These are phyloP conservation scores for Drosophila lini DNA, from an alignment of 1,140 invertebrate species.

Conservation along the genomic window DNA sequence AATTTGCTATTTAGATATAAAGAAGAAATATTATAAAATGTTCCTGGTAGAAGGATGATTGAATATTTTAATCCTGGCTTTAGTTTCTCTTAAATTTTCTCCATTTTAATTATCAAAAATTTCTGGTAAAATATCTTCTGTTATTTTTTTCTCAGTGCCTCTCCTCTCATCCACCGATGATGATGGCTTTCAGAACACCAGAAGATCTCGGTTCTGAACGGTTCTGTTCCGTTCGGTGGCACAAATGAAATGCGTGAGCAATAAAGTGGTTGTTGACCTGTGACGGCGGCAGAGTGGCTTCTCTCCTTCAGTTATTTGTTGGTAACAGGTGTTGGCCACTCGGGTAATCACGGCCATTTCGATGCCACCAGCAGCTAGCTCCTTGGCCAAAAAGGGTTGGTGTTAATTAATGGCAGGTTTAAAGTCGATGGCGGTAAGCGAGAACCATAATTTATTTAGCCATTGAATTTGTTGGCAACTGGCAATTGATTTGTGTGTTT, in stretches of 20 bases:
- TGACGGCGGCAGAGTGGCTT: conserved; percentile 6
- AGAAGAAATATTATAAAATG: neutral
- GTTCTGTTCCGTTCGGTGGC: conserved; percentile 20
- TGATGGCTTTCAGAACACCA: conserved; percentile 35
- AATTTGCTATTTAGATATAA: too few species aligned
- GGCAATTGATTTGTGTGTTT: conserved; percentile 38
- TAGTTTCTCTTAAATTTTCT: neutral
- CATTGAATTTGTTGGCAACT: conserved; percentile 16
- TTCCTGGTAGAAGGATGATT: accelerated
- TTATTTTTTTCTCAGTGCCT: neutral
- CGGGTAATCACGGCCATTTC: conserved; percentile 35
- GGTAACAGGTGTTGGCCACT: conserved; percentile 47
- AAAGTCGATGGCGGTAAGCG: conserved; percentile 44
- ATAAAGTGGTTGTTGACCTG: conserved; percentile 56
- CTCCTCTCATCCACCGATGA: conserved; percentile 6
- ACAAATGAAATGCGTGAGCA: conserved; percentile 48
- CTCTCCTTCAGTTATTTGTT: conserved; percentile 30
- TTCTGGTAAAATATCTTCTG: neutral
- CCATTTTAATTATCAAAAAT: neutral
- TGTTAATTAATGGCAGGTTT: conserved; percentile 45
- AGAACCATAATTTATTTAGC: conserved; percentile 46
- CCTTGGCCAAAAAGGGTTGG: conserved; percentile 40
- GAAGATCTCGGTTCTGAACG: conserved; percentile 32
- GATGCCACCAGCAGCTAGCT: conserved; percentile 14
- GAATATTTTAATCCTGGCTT: accelerated